Base-by-base conservation (phyloP, 2,888 invertebrate species). In the Pherbina coryleti region DNA sequence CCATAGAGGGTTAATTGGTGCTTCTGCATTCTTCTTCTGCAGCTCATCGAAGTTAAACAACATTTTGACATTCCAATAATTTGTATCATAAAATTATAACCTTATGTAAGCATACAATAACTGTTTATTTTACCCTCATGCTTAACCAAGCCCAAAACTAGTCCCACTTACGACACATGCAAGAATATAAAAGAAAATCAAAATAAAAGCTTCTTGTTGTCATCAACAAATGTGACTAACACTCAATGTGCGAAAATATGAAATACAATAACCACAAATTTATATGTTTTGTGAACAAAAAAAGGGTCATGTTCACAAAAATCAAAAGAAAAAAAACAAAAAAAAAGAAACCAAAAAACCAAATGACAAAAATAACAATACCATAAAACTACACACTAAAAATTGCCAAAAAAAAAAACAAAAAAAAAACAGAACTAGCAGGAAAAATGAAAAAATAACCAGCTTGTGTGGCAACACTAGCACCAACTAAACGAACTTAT, bases 181-280 rank as follows among this genome's bases (percentile, higher is more conserved):
- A 25, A 22, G 11, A 37, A 37, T 8, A 14, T 11, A 11, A 44
- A 49, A 69, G 25, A n/a, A 72, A 72, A 22, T 55, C 72, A 57
- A 55, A 44, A 72, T 55, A 76, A 70, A 76, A 70, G 76, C 70
- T 76, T 76, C 60, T 76, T 76, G 70, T 70, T 60, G 55, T 55
- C 55, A 31, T 60, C 69, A 76, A 76, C 76, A 70, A 76, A 76
- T 76, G 70, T 49, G 76, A 70, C 75, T 31, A 55, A 72, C 57
- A 72, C 57, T 34, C 57, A 72, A 72, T 72, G n/a, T 57, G 2
- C 3, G 57, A 34, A 72, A 72, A 72, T 55, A 72, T 72, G 22
- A 72, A 74, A 77, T 34, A 11, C 66, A 70, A 44, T 44, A 44
- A 44, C 44, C 44, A 14, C 44, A 44, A 44, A 44, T 62, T 71